Percentiles rank a stretch among this genome's conserved stretches.
These are phyloP conservation scores for Phaenicophaeus curvirostris DNA, from an alignment of 2,797 vertebrate species.

Conservation along the genomic window DNA sequence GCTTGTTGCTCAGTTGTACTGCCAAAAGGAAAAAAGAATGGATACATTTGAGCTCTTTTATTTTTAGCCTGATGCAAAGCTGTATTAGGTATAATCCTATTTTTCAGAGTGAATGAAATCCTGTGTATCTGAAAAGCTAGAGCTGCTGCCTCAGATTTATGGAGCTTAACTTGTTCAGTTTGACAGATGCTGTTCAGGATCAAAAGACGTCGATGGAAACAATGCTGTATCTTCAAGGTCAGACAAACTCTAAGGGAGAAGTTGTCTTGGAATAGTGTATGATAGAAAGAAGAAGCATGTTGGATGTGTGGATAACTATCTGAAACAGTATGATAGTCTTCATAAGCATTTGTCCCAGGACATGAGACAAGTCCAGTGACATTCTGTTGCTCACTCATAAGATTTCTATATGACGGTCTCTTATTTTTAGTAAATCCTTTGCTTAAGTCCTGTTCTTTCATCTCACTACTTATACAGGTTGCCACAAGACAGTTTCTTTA, in stretches of 20 bases:
- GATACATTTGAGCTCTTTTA: not conserved
- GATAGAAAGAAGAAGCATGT: not conserved
- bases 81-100: slow-evolving; percentile 22
- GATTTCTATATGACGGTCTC: not conserved
- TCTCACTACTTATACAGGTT: not conserved
- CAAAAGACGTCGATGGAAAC: slow-evolving; percentile 31
- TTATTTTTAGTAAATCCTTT: not conserved
- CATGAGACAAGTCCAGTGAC: not conserved
- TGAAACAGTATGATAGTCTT: not conserved
- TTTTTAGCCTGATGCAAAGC: slow-evolving; percentile 34
- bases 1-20: not conserved
- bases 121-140: not conserved
- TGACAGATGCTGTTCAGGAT: slow-evolving; percentile 21
- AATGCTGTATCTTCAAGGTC: not conserved
- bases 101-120: slow-evolving; percentile 37
- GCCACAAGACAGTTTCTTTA: not conserved
- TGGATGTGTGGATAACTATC: not conserved
- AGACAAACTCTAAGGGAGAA: not conserved
- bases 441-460: not conserved
- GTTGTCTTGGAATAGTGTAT: not conserved
- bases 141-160: slow-evolving; percentile 7
- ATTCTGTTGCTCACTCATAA: not conserved
- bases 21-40: slow-evolving; percentile 12
- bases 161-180: slow-evolving; percentile 25
- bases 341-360: not conserved